phyloP scores from a whole-genome alignment of 1,140 invertebrate species.

The Drosophila miranda region DNA sequence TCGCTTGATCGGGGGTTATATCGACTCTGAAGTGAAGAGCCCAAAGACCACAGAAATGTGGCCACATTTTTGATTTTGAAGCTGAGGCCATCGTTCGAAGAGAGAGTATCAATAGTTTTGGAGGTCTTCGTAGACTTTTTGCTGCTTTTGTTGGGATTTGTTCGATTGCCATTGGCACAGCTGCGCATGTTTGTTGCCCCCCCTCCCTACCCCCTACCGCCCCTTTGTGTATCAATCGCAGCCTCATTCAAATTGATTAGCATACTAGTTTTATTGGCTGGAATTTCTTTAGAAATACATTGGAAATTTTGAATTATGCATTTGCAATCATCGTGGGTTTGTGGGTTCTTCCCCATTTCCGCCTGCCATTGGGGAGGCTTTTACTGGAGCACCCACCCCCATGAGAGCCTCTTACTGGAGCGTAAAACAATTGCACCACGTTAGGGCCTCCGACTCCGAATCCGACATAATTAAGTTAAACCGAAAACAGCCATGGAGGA shows the following conservation, averaged over 20 bases:
- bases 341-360: too few species aligned
- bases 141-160: slow-evolving; percentile 9
- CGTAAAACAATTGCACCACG: slow-evolving; percentile 45
- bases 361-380: too few species aligned
- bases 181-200: slow-evolving; percentile 42
- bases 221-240: slow-evolving; percentile 19
- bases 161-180: slow-evolving; percentile 29
- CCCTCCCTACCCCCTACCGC: too few species aligned
- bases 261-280: slow-evolving; percentile 43
- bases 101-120: too few species aligned
- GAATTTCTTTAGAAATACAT: slow-evolving; percentile 23
- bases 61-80: too few species aligned
- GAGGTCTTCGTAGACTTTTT: not conserved
- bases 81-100: too few species aligned
- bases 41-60: too few species aligned
- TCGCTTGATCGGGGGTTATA: too few species aligned
- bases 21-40: too few species aligned
- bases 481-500: slow-evolving; percentile 37
- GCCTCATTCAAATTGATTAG: slow-evolving; percentile 56
- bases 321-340: too few species aligned
- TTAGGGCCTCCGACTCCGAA: not conserved
- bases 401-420: slow-evolving; percentile 18
- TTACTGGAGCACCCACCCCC: too few species aligned
- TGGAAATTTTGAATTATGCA: slow-evolving; percentile 8
- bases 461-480: slow-evolving; percentile 63